Base-by-base conservation (phyloP, 2,113 vertebrate genomes). In the Indicator indicator region DNA sequence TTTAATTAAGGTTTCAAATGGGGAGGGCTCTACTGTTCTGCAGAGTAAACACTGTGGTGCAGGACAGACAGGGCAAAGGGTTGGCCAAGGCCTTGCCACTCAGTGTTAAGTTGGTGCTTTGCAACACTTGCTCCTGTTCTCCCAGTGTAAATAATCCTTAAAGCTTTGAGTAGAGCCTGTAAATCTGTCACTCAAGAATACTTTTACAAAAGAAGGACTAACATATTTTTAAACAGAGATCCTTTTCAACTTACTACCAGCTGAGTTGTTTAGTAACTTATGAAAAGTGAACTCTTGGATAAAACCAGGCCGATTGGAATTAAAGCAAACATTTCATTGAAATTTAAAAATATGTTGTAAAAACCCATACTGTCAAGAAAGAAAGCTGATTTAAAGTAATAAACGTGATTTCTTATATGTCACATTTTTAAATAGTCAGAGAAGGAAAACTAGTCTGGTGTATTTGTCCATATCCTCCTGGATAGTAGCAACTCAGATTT, bases 21-120 rank as follows among this genome's bases (percentile, higher is more conserved):
- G n/a, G 26, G 54, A 76, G 50, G 27, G 30, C 46, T 69, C 28
- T 77, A 18, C 48, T 0, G 0, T 73, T 76, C 11, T 33, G 5
- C 3, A 2, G 52, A 40, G 23, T 0, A 1, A 67, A 28, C 1
- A 9, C 40, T 1, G 4, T 15, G 52, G n/a, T 85, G 50, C 81
- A 60, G 74, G 54, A 46, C 18, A 56, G 30, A 11, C 13, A 2
- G 2, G 56, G 44, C 65, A 36, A 73, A 80, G 72, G 38, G 17
- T 60, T 80, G 48, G 8, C 21, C 23, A 9, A 58, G 27, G 46
- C 55, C 13, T 73, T 70, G 14, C 12, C 9, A 4, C 38, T 81
- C 33, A 9, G 7, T 42, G 17, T 44, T 73, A 64, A 73, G 14
- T 28, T 78, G 27, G 42, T 83, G 55, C 63, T 80, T 88, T 90